Evolutionary conservation across 2,113 vertebrate species (phyloP).

Genomic region (Columba livia): DNA sequence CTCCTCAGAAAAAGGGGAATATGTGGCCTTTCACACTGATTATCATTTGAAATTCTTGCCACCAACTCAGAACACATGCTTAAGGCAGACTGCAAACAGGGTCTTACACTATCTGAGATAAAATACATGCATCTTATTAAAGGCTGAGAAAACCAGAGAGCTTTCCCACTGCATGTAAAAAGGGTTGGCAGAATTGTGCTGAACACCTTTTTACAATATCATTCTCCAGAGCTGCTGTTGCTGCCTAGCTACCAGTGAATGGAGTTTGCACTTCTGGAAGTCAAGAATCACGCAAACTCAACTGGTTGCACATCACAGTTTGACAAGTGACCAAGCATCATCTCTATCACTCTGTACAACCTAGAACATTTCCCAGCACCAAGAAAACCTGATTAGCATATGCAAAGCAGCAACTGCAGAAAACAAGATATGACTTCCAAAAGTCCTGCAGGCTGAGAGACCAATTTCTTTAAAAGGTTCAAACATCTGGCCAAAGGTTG

Average conservation of each 20-base stretch:
- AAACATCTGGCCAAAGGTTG: background rate
- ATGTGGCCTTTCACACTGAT: background rate
- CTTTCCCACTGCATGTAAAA: background rate
- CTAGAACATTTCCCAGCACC: background rate
- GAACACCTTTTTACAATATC: background rate
- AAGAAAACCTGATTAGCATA: background rate
- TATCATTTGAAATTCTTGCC: background rate
- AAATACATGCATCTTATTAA: background rate
- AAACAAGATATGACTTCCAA: background rate
- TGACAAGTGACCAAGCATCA: background rate
- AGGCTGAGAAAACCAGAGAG: background rate
- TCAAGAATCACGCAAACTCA: background rate
- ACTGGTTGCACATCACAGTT: background rate
- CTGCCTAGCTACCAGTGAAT: background rate
- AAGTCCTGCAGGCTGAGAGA: background rate
- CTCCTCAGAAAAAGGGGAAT: background rate
- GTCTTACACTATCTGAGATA: background rate
- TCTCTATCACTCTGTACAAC: background rate
- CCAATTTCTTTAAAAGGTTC: background rate
- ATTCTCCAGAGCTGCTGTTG: background rate
- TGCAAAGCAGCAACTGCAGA: background rate
- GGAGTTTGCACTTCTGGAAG: background rate
- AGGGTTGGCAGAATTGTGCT: background rate
- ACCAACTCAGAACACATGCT: background rate
- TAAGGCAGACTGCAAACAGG: background rate